A percentile compares a stretch with the other conserved stretches of the same genome.
These are phyloP conservation scores for Palloptera scutellata DNA, from an alignment of 2,888 invertebrate genomes.

Conservation along the genomic window DNA sequence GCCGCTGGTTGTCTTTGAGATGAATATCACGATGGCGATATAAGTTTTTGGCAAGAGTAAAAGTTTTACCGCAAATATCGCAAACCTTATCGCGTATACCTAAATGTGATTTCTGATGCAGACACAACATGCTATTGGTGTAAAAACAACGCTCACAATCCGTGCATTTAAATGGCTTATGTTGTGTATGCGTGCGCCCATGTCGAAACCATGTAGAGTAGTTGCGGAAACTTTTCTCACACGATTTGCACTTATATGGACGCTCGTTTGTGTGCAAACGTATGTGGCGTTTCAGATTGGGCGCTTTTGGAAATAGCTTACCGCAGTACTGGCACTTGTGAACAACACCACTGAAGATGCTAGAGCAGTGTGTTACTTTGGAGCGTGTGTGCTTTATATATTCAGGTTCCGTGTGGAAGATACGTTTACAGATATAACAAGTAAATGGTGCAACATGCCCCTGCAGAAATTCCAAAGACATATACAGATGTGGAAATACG, in stretches of 20 bases:
- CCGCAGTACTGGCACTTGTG: conserved; percentile 16
- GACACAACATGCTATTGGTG: conserved; percentile 35
- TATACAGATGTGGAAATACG: background rate
- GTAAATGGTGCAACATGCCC: conserved; percentile 15
- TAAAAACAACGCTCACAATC: conserved; percentile 32
- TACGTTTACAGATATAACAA: conserved; percentile 1
- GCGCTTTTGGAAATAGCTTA: conserved; percentile 16
- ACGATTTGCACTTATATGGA: conserved; percentile 20
- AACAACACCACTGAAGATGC: background rate
- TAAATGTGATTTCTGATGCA: conserved; percentile 39
- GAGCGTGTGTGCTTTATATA: background rate
- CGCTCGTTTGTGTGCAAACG: conserved; percentile 26
- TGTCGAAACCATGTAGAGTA: conserved; percentile 19
- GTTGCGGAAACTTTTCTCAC: conserved; percentile 20
- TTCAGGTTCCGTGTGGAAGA: background rate
- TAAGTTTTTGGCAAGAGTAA: conserved; percentile 38
- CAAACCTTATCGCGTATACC: conserved; percentile 39
- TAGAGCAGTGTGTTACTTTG: background rate
- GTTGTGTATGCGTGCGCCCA: conserved; percentile 20
- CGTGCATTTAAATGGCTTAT: conserved; percentile 23
- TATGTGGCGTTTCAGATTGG: conserved; percentile 20
- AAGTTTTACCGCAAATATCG: conserved; percentile 41
- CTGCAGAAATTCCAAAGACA: conserved; percentile 9
- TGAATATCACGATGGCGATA: conserved; percentile 36
- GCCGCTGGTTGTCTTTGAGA: background rate